Conservation (phyloP, 2,888 invertebrate genomes). For the Ichneumoninae sp. region DNA sequence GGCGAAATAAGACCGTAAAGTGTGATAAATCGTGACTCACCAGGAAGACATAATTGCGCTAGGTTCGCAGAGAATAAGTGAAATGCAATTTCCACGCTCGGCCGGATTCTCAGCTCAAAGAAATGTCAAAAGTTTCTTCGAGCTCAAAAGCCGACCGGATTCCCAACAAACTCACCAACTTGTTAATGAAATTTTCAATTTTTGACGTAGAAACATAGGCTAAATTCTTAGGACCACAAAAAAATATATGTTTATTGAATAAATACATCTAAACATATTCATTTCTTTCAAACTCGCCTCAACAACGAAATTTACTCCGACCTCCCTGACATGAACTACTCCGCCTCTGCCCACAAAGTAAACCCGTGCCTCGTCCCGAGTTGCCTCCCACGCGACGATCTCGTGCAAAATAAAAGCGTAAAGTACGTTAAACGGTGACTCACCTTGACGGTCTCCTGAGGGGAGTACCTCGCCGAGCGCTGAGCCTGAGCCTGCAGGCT, state of each 20-base stretch:
- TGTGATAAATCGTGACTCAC: no score
- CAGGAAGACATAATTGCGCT: no score
- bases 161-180: background rate
- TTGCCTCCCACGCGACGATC: background rate
- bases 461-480: slow-evolving; percentile 79
- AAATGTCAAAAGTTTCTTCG: background rate
- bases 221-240: no score
- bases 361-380: background rate
- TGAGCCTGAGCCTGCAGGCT: slow-evolving; percentile 79
- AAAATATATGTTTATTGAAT: no score
- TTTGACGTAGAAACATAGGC: no score
- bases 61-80: no score
- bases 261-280: no score
- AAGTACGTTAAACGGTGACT: slow-evolving; percentile 65
- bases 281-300: background rate
- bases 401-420: slow-evolving; percentile 11
- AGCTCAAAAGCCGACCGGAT: background rate
- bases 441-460: slow-evolving; percentile 81
- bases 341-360: background rate
- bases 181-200: background rate
- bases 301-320: slow-evolving; percentile 27
- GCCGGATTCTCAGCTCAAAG: background rate
- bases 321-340: slow-evolving; percentile 40
- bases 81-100: no score
- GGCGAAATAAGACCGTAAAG: no score